Base-by-base conservation (phyloP, 2,888 invertebrate genomes). In the Xestia ashworthii region DNA sequence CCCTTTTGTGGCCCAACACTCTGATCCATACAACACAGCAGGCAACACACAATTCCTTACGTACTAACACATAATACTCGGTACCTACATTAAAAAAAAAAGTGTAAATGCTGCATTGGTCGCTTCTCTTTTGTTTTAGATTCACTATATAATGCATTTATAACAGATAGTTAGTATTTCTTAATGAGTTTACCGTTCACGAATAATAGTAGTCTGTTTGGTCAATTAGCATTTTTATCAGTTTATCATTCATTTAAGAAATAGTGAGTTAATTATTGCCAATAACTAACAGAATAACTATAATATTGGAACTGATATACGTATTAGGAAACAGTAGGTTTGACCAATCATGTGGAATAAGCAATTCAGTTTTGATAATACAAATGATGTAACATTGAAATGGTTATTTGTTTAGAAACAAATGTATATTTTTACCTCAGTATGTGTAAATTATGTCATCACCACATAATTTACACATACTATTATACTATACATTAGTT, bases 181-280 rank as follows among this genome's bases (percentile, higher is more conserved):
- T 60, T 79, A 68, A 83, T 79, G 64, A 83, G 55, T 71, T 68
- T 58, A 6, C 38, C 50, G 41, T 68, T 83, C 38, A 64, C 32
- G 4, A 71, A 68, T 74, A 71, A 64, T 67, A 71, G 64, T 60
- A 71, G 25, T 48, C 16, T 46, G 50, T 69, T 77, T 53, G 74
- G 62, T 60, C 50, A 64, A 53, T 71, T 74, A 78, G 83, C 66
- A 58, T 55, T 74, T 68, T 64, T 55, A 81, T 74, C 81, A 79
- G 66, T 60, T 65, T 77, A 77, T 82, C 58, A 77, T 46, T 46
- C n/a, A 66, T 69, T 78, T 62, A 22, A 69, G 50, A 72, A 78
- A 69, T 66, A 53, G 53, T 4, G 22, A 25, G 46, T 41, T 60
- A 55, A 65, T 82, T 60, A 65, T 55, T 60, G n/a, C 38, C 32